These are phyloP conservation scores for Hypomecis punctinalis DNA, from an alignment of 2,888 invertebrate genomes.

Conservation along the genomic window DNA sequence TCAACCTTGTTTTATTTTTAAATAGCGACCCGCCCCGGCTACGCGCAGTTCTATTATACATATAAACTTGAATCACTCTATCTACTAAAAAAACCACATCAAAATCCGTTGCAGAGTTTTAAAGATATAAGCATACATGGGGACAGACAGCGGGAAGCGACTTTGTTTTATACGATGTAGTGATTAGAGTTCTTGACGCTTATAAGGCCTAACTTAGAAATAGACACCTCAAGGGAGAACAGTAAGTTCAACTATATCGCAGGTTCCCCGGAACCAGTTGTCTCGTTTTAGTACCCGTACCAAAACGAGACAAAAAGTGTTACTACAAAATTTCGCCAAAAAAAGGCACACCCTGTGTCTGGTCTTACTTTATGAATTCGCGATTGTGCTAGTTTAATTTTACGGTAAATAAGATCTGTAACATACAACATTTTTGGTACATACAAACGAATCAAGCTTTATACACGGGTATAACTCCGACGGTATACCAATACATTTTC, in stretches of 20 bases:
- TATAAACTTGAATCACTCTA: too few relatives aligned
- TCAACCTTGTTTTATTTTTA: too few relatives aligned
- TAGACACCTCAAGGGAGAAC: neutral
- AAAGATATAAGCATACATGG: too few relatives aligned
- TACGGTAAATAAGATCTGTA: conserved; percentile 31
- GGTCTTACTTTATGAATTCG: conserved; percentile 15
- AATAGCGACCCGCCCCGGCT: too few relatives aligned
- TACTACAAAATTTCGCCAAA: conserved; percentile 13
- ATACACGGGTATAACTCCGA: conserved; percentile 35
- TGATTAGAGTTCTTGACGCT: too few relatives aligned
- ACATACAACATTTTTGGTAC: conserved; percentile 41
- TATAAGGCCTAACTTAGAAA: too few relatives aligned
- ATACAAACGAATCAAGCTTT: conserved; percentile 43
- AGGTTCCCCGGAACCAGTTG: neutral
- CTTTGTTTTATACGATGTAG: too few relatives aligned
- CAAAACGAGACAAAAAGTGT: neutral
- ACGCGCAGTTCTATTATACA: too few relatives aligned
- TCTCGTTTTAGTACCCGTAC: too few relatives aligned
- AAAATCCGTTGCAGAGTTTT: too few relatives aligned
- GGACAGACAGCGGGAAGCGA: too few relatives aligned
- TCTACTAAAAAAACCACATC: too few relatives aligned
- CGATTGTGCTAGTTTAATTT: conserved; percentile 33
- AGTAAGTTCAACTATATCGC: neutral
- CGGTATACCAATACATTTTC: conserved; percentile 24
- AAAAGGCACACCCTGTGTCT: conserved; percentile 24